phyloP scores from a whole-genome alignment of 2,888 invertebrate species.

The Euplagia quadripunctaria region DNA sequence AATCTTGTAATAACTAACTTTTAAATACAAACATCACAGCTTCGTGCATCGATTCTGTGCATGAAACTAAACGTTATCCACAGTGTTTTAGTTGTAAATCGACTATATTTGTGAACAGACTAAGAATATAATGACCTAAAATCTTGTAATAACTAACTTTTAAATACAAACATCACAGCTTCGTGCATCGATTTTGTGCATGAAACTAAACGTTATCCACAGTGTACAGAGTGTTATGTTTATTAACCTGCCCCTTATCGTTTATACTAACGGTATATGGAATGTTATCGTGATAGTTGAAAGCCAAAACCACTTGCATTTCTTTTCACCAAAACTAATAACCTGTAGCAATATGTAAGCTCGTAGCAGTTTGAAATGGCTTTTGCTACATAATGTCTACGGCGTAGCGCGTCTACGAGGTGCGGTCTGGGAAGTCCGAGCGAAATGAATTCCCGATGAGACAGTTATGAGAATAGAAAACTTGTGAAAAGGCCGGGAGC shows the following conservation, averaged over 20 bases:
- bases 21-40: neutral
- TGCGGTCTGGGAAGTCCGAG: slow-evolving; percentile 20
- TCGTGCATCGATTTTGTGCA: neutral
- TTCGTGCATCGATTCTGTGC: neutral
- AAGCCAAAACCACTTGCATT: slow-evolving; percentile 7
- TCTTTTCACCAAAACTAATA: slow-evolving; percentile 16
- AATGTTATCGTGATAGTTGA: neutral
- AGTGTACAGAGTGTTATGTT: no score
- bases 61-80: neutral
- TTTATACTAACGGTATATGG: neutral
- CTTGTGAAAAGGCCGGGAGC: slow-evolving; percentile 17
- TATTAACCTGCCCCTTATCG: neutral
- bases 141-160: no score
- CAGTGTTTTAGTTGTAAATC: no score
- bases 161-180: neutral
- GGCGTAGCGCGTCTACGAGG: slow-evolving; percentile 33
- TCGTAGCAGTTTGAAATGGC: slow-evolving; percentile 20
- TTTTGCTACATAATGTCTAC: slow-evolving; percentile 23
- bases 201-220: neutral
- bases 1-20: no score
- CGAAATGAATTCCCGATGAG: slow-evolving; percentile 44
- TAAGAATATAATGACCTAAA: no score
- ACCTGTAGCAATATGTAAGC: slow-evolving; percentile 17
- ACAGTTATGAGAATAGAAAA: slow-evolving; percentile 30
- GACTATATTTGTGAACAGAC: no score